Conservation (phyloP, 2,797 vertebrate genomes). For the Pangasius larnaudii region DNA sequence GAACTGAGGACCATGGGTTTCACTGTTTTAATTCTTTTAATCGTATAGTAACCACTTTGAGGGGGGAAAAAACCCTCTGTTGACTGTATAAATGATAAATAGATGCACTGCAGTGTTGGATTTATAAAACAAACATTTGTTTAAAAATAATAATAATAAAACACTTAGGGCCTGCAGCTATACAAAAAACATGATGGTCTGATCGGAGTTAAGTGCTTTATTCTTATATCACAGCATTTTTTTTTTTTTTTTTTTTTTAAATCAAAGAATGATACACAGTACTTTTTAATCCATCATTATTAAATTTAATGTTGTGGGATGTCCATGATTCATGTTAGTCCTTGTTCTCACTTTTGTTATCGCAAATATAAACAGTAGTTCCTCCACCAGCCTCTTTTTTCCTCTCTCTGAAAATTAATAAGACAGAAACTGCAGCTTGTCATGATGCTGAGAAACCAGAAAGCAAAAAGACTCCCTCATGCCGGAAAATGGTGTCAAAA, state of each 20-base stretch:
- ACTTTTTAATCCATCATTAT: background rate
- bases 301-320: background rate
- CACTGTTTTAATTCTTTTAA: too few species aligned
- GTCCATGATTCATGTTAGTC: background rate
- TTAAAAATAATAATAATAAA: too few species aligned
- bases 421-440: background rate
- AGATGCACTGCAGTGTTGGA: background rate
- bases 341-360: background rate
- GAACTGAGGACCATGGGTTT: background rate
- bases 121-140: background rate
- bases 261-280: too few species aligned
- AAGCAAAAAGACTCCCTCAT: background rate
- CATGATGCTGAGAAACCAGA: background rate
- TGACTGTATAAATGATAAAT: background rate
- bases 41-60: background rate
- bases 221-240: background rate
- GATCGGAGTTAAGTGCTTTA: background rate
- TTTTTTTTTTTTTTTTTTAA: too few species aligned
- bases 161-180: background rate
- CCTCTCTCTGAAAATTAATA: background rate
- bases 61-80: background rate
- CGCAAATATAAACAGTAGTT: background rate
- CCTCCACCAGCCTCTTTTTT: background rate
- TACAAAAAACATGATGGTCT: background rate
- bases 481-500: background rate